Evolutionary conservation across 2,797 vertebrate genomes (phyloP), one percentile per base, ranked within the genome.

Genomic region (Hapalemur alaotrensis): DNA sequence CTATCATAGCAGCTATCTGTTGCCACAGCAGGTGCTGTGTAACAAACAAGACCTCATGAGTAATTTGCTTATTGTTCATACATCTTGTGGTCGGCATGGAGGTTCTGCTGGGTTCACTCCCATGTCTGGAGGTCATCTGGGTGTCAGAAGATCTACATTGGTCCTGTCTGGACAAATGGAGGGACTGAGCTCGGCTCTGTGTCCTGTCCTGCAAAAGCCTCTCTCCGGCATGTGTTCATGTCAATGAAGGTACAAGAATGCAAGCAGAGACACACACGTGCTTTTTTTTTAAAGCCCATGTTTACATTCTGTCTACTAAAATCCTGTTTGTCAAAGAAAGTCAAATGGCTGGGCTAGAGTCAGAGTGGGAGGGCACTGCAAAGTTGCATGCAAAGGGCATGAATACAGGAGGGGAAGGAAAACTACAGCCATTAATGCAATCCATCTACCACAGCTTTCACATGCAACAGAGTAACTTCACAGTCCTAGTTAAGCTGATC

Each of bases 401-500:
- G 38, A 13, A 43, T 4, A 43, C 17, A 14, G 43, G 50, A 8
- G 93, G 22, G 59, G 38, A 13, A 88, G 80, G 59, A 79, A 92
- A 73, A 18, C 63, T 38, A 2, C 25, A n/a, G 30, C 65, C 52
- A 3, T 6, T 14, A 59, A 54, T 10, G 18, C 76, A 91, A 46
- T 73, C 25, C 15, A 7, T 48, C 32, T 2, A 43, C 63, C 52
- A 54, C 46, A 59, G 85, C 41, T 61, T 46, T 72, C 28, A 12
- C 61, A 59, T 11, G 43, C n/a, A 67, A 70, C 63, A 67, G n/a
- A 95, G 25, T 75, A 70, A 82, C 82, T 65, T 80, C 12, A 67
- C 83, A 54, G 80, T 83, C 46, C 32, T 7, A 67, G 35, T 72
- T 72, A 82, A 83, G 92, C 88, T 91, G 91, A 95, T 86, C 69